Conservation (phyloP, 2,113 vertebrate genomes). For the Procavia capensis region DNA sequence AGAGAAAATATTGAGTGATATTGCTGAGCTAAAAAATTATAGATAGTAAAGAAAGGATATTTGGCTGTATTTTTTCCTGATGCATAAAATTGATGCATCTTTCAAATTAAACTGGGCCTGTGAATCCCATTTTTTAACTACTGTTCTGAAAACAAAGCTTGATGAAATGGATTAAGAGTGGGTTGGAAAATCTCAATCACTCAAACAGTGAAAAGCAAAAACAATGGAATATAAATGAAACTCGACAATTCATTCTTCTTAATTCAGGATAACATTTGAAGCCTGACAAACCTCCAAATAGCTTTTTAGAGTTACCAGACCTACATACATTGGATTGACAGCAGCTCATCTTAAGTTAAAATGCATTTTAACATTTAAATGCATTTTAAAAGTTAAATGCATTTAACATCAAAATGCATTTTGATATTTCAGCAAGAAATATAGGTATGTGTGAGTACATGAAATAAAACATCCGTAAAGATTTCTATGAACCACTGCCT, state of each 20-base stretch:
- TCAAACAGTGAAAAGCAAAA: not conserved
- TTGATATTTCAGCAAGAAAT: constrained; percentile 22
- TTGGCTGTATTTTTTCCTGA: constrained; percentile 8
- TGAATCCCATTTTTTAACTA: constrained; percentile 27
- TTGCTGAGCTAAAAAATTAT: not conserved
- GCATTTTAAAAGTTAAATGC: too few relatives aligned
- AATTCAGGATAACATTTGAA: constrained; percentile 15
- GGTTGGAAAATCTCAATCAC: constrained; percentile 1
- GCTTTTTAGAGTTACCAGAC: not conserved
- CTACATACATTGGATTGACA: not conserved
- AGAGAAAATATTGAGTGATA: constrained; percentile 16
- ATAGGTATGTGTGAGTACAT: not conserved
- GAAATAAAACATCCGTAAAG: not conserved
- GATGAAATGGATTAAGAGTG: constrained; percentile 46
- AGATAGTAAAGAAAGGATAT: not conserved
- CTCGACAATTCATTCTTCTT: constrained; percentile 38
- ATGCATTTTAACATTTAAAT: constrained; percentile 23
- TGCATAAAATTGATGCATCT: constrained; percentile 42
- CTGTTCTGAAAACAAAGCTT: constrained; percentile 51
- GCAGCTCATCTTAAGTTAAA: constrained; percentile 13
- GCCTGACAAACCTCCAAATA: constrained; percentile 21
- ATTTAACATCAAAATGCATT: too few relatives aligned
- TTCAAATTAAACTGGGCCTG: constrained; percentile 54
- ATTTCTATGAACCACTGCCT: not conserved
- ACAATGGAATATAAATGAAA: constrained; percentile 58